Evolutionary conservation across 2,888 invertebrate genomes (phyloP).

Genomic region (Meganola albula): DNA sequence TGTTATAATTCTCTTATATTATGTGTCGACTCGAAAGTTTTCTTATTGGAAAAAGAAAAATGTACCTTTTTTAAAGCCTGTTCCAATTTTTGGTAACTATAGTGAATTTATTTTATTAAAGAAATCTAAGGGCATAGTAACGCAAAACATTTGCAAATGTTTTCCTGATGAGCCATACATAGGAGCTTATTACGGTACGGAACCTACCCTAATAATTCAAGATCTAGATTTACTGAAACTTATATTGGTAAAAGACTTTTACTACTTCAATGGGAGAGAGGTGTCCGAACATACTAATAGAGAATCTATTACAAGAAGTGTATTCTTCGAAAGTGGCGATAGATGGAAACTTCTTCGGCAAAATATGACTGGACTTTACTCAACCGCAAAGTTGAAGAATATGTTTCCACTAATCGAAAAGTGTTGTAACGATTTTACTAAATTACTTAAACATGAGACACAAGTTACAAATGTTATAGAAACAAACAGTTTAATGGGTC

Average conservation of each 20-base stretch:
- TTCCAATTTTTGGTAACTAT: constrained; percentile 23
- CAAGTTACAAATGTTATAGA: constrained; percentile 1
- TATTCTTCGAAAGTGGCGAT: constrained; percentile 12
- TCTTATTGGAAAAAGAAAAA: constrained; percentile 23
- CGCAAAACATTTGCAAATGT: constrained; percentile 18
- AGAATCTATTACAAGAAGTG: constrained; percentile 8
- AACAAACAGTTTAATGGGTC: constrained; percentile 2
- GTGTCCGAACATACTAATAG: constrained; percentile 13
- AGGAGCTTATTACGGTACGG: constrained; percentile 24
- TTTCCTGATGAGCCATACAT: constrained; percentile 25
- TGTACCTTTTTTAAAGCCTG: constrained; percentile 18
- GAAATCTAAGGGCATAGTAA: constrained; percentile 10
- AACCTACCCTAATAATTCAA: constrained; percentile 23
- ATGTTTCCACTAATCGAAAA: constrained; percentile 30
- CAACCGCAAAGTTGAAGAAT: constrained; percentile 19
- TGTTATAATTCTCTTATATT: constrained; percentile 1
- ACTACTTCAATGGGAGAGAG: constrained; percentile 25
- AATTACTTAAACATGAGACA: constrained; percentile 1
- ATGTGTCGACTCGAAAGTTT: constrained; percentile 11
- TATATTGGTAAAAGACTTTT: constrained; percentile 25
- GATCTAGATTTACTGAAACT: constrained; percentile 24
- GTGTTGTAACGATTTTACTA: constrained; percentile 10
- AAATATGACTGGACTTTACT: constrained; percentile 24
- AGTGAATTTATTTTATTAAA: constrained; percentile 15
- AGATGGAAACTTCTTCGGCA: constrained; percentile 26